phyloP scores from a whole-genome alignment of 2,797 vertebrate species.

The Tapirus indicus region DNA sequence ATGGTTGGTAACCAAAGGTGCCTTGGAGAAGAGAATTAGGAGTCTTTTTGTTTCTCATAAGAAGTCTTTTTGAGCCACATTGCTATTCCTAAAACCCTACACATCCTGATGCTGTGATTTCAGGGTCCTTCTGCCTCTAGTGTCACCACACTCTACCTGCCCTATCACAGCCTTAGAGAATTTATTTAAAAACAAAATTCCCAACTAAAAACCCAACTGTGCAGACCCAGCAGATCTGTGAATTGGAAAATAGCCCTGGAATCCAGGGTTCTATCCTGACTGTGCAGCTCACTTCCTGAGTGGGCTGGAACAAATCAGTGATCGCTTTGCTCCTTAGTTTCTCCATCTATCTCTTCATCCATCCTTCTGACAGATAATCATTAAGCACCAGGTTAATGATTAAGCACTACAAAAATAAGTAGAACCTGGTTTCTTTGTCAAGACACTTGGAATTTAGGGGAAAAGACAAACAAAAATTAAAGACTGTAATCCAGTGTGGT shows the following conservation, averaged over 20 bases:
- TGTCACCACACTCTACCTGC: neutral
- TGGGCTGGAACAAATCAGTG: neutral
- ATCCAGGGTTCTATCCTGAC: neutral
- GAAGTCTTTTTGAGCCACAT: neutral
- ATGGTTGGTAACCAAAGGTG: neutral
- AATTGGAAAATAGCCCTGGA: neutral
- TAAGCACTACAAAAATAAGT: neutral
- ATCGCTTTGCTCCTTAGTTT: constrained; percentile 13
- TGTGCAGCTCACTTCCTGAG: neutral
- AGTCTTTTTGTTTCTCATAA: neutral
- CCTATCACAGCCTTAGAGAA: neutral
- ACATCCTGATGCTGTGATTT: neutral
- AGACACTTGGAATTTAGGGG: neutral
- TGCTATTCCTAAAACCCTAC: neutral
- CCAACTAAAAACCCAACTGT: neutral
- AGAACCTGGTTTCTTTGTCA: constrained; percentile 17
- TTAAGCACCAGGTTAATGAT: neutral
- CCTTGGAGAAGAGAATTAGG: neutral
- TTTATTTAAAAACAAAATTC: neutral
- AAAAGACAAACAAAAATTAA: neutral
- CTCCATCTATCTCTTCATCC: neutral
- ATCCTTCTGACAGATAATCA: neutral
- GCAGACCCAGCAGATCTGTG: neutral
- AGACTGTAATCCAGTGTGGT: neutral
- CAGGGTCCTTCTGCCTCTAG: neutral